Evolutionary conservation across 1,140 invertebrate genomes (phyloP), one percentile per base, ranked within the genome.

Genomic region (Steinernema feltiae): DNA sequence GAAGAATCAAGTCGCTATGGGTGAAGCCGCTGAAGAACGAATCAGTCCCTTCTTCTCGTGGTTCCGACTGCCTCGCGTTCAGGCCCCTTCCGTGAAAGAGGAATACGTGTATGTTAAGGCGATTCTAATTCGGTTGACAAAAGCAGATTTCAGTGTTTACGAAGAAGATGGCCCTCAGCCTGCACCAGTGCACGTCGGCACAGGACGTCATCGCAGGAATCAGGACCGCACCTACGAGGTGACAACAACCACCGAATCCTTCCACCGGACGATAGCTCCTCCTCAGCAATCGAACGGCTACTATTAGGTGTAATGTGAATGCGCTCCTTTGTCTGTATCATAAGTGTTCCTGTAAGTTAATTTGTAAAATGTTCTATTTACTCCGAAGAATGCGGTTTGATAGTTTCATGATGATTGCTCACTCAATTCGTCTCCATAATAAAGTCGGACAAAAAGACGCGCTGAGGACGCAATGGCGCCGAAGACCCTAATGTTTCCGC

Each of bases 151-250:
- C 69, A 85, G 84, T 12, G 82, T 86, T 15, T 86, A 85, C 48
- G 84, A 85, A 77, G 85, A 85, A 80, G 84, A 85, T 48, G 75
- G 81, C n/a, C 84, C 79, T 2, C 63, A 76, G n/a, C 41, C 73
- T 76, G 78, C 27, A 76, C 72, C 15, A 27, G 76, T n/a, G 72
- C 21, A 72, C 35, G 21, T 1, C 17, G 72, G 71, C 18, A 83
- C 76, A 15, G 29, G 48, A 21, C 71, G 81, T 31, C 83, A 81
- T 46, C 76, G 80, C 12, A 70, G 80, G 31, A 84, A 86, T 63
- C 75, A 79, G 69, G 85, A 86, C 63, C 81, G 85, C n/a, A 81
- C 85, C 31, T 85, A 85, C 72, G 84, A 85, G 77, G 83, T 85
- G 30, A 85, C 84, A 31, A 85, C 84, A 15, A 85, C 84, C 15